Evolutionary conservation across 2,888 invertebrate genomes (phyloP), one percentile per base, ranked within the genome.

Genomic region (Antheraea assamensis): DNA sequence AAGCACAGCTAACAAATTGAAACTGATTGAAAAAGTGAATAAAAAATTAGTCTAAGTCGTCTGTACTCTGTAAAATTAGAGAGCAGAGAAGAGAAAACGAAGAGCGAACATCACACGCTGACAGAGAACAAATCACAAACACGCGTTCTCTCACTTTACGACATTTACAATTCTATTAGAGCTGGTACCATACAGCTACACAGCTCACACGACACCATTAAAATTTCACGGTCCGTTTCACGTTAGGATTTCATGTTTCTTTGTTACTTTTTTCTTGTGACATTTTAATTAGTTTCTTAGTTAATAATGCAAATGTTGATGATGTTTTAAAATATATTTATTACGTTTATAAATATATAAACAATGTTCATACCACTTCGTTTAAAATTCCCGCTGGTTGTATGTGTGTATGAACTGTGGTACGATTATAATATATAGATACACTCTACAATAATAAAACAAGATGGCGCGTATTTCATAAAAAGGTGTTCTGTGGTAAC

Each of bases 161-260:
- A 35, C 55, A 73, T 52, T 73, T 70, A 73, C 55, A 73, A 55
- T 52, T 73, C 73, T 68, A 35, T 35, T 35, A 68, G 68, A 68
- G 61, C 13, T 13, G 24, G n/a, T 24, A 13, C 58, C n/a, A 17
- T 10, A 58, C 58, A 1, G 1, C 30, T 13, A 17, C 61, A 30
- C 5, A 64, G 27, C 61, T 30, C 27, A 27, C 61, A 30, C 61
- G 27, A 64, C 17, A 27, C 13, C 61, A 64, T 64, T 64, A 64
- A 64, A 64, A 64, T 64, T 64, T 64, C 61, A 64, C 61, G 61
- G 27, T 17, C 13, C 30, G 30, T 27, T 30, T 27, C 15, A 17
- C 61, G 10, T 30, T n/a, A n/a, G 10, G 17, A 27, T 61, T 27
- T 27, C 61, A 19, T 30, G 27, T 64, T 64, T 27, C 61, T 64